A percentile compares a stretch with the other conserved stretches of the same genome.
These are phyloP conservation scores for Falco rusticolus DNA, from an alignment of 2,797 vertebrate genomes.

Conservation along the genomic window DNA sequence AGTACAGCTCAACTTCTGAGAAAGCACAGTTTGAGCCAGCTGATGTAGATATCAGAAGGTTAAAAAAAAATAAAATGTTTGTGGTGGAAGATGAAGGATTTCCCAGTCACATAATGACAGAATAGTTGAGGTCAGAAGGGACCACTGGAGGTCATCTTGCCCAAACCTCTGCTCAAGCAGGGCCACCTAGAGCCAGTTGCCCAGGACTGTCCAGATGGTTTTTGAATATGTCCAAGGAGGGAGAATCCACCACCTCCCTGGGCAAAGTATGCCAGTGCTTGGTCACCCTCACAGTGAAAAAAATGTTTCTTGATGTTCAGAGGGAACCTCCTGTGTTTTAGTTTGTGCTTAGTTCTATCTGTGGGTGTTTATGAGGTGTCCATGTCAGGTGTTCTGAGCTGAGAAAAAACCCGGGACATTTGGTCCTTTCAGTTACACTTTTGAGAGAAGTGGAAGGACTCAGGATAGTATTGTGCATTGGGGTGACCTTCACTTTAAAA, in stretches of 20 bases:
- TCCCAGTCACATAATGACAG: background rate
- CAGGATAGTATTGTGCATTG: background rate
- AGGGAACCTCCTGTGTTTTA: background rate
- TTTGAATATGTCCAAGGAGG: background rate
- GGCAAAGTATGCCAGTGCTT: background rate
- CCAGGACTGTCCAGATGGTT: background rate
- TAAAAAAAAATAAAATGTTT: background rate
- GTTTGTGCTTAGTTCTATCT: background rate
- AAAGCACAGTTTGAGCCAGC: background rate
- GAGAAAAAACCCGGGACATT: background rate
- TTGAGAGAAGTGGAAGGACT: background rate
- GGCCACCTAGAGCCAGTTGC: background rate
- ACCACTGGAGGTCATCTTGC: background rate
- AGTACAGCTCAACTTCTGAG: background rate
- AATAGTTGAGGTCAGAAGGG: background rate
- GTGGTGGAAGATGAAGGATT: background rate
- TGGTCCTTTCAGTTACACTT: background rate
- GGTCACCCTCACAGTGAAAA: background rate
- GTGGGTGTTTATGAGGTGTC: background rate
- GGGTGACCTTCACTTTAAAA: background rate
- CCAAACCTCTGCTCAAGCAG: rapidly evolving
- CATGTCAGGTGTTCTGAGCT: background rate
- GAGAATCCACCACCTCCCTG: background rate
- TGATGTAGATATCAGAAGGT: background rate
- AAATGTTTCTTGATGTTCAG: background rate